Percentiles rank a stretch among this genome's conserved stretches.
Conservation (phyloP, 1,140 invertebrate genomes). For the Penaeus japonicus region DNA sequence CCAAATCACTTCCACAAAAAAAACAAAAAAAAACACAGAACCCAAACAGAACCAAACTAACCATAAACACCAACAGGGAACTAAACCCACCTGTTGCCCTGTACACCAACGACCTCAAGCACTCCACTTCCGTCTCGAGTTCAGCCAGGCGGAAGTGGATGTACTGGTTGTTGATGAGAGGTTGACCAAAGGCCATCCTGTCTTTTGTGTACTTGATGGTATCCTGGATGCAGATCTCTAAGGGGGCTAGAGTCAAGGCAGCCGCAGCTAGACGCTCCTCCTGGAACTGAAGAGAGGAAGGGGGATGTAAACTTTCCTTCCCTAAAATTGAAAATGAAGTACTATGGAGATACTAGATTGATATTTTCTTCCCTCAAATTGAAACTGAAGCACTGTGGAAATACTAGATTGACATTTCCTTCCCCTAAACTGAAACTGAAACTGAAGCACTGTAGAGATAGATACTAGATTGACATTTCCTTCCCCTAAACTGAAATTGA, state of each 20-base stretch:
- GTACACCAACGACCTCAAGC: slow-evolving; percentile 61
- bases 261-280: slow-evolving; percentile 87
- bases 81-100: slow-evolving; percentile 59
- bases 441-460: too few species aligned
- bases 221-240: slow-evolving; percentile 88
- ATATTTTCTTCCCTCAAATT: too few species aligned
- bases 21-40: neutral
- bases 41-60: neutral
- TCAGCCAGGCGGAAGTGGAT: slow-evolving; percentile 95
- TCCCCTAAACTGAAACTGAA: too few species aligned
- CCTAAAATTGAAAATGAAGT: too few species aligned
- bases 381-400: too few species aligned
- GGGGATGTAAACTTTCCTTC: neutral
- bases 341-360: too few species aligned
- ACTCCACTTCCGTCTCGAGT: slow-evolving; percentile 92
- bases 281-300: slow-evolving; percentile 43
- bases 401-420: too few species aligned
- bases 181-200: slow-evolving; percentile 91
- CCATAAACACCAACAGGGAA: neutral
- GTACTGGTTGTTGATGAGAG: slow-evolving; percentile 78
- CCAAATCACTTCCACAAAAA: too few species aligned
- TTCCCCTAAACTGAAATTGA: too few species aligned
- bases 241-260: slow-evolving; percentile 96
- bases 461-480: too few species aligned
- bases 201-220: slow-evolving; percentile 92